phyloP scores from a whole-genome alignment of 2,888 invertebrate genomes.

The Lamproptera curius region DNA sequence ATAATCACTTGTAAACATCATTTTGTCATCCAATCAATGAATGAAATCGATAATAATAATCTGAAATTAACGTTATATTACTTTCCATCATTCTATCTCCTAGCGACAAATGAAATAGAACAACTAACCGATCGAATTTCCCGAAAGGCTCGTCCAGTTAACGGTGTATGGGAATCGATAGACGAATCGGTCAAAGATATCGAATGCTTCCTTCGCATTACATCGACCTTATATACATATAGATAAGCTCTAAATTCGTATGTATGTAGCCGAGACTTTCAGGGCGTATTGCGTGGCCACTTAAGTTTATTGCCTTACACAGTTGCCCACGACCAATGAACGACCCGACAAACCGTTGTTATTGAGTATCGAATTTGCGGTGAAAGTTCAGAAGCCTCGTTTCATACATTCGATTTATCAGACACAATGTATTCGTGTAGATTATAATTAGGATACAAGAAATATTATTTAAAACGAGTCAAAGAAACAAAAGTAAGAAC shows the following conservation, averaged over 20 bases:
- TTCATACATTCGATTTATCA: too few relatives aligned
- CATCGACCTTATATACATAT: background rate
- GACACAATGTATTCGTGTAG: too few relatives aligned
- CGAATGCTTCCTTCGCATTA: background rate
- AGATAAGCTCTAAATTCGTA: background rate
- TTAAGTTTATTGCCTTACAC: slow-evolving; percentile 7
- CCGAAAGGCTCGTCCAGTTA: slow-evolving; percentile 4
- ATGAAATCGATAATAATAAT: too few relatives aligned
- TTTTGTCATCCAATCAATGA: too few relatives aligned
- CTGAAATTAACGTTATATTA: too few relatives aligned
- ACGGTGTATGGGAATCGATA: background rate
- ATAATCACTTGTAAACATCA: too few relatives aligned
- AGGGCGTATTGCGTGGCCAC: slow-evolving; percentile 2
- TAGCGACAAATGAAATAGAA: background rate
- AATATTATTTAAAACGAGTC: too few relatives aligned
- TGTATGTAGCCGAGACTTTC: background rate
- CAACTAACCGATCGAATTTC: slow-evolving; percentile 8
- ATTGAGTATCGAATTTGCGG: background rate
- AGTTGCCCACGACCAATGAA: slow-evolving; percentile 11
- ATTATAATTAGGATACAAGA: too few relatives aligned
- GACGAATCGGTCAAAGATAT: slow-evolving; percentile 2
- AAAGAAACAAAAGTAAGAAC: too few relatives aligned
- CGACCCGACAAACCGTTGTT: slow-evolving; percentile 6
- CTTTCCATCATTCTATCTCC: background rate
- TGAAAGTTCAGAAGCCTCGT: slow-evolving; percentile 12